Conservation (phyloP, 2,888 invertebrate species). For the Didymodactylos carnosus region DNA sequence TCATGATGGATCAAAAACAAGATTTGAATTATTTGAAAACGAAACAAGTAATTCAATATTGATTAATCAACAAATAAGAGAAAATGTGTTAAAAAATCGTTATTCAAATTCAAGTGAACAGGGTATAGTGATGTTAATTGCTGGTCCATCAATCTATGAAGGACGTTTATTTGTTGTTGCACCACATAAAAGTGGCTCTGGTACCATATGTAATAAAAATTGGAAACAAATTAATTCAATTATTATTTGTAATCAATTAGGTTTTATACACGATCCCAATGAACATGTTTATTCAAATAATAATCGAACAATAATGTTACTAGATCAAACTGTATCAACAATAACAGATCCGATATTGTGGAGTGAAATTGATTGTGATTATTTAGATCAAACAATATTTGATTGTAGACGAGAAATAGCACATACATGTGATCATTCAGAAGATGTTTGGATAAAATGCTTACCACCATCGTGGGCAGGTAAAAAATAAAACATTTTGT, state of each 20-base stretch:
- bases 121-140: neutral
- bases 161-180: neutral
- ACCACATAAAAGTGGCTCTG: slow-evolving; percentile 2
- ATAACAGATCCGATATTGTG: neutral
- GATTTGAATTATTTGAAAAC: neutral
- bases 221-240: slow-evolving; percentile 10
- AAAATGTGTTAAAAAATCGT: neutral
- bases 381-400: neutral
- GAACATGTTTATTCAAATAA: neutral
- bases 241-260: slow-evolving; percentile 6
- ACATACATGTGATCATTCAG: slow-evolving; percentile 11
- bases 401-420: slow-evolving; percentile 2
- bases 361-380: slow-evolving; percentile 14
- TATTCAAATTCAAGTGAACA: neutral
- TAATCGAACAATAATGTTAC: neutral
- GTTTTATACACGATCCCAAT: slow-evolving; percentile 9
- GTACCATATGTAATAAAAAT: slow-evolving; percentile 8
- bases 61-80: neutral
- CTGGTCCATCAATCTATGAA: slow-evolving; percentile 1
- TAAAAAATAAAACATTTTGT: too few species aligned
- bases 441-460: slow-evolving; percentile 14
- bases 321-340: neutral
- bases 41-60: neutral
- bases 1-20: slow-evolving; percentile 1
- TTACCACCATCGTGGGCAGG: slow-evolving; percentile 4